Conservation (phyloP, 2,113 vertebrate genomes). For the Calidris pugnax region DNA sequence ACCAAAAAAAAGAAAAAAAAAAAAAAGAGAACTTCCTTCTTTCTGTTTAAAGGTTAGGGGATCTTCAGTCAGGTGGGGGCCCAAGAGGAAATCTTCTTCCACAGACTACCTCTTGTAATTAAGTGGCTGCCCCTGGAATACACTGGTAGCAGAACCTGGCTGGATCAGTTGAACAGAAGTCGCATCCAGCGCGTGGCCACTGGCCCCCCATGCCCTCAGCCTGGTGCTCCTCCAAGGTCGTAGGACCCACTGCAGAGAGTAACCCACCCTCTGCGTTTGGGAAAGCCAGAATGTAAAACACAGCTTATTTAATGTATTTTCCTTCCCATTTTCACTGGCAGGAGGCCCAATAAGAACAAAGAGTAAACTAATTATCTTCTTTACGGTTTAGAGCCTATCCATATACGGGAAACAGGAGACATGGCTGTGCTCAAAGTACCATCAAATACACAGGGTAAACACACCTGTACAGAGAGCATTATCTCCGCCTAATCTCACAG, state of each 20-base stretch:
- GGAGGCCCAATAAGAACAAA: neutral
- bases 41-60: neutral
- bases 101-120: neutral
- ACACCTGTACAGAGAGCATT: neutral
- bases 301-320: neutral
- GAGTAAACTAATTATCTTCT: neutral
- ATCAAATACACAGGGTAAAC: neutral
- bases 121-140: neutral
- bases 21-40: neutral
- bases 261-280: neutral
- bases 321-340: neutral
- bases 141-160: neutral
- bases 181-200: accelerated
- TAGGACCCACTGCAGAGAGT: neutral
- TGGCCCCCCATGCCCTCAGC: accelerated
- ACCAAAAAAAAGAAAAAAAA: too few species aligned
- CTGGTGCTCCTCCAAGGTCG: neutral
- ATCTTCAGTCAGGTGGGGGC: neutral
- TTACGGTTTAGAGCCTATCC: neutral
- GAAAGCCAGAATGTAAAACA: neutral
- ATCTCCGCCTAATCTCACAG: neutral
- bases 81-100: neutral
- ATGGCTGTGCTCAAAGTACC: neutral
- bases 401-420: neutral
- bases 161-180: neutral